Evolutionary conservation across 92 coral and sea anemone genomes (phyloP).

Genomic region (Umimayanthus kanabou): DNA sequence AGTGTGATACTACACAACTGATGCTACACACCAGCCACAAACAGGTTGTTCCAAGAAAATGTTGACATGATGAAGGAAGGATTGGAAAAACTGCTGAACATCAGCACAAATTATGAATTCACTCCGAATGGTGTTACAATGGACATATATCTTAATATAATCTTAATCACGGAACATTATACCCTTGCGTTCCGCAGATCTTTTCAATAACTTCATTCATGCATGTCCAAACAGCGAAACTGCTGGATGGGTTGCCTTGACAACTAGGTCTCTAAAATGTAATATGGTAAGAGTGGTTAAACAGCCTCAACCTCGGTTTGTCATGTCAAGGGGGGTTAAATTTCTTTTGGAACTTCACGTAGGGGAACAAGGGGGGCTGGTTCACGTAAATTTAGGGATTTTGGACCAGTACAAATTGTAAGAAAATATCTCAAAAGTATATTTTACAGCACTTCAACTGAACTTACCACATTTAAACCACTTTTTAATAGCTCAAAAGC

Average conservation of each 20-base stretch:
- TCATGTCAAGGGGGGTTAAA: no score
- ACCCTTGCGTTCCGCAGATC: neutral
- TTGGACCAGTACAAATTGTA: no score
- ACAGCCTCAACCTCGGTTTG: no score
- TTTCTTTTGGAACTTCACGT: no score
- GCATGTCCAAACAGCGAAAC: neutral
- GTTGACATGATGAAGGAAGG: neutral
- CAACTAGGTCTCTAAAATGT: neutral
- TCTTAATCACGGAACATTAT: neutral
- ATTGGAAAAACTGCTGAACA: neutral
- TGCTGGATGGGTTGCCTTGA: neutral
- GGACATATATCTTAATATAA: neutral
- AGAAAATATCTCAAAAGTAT: no score
- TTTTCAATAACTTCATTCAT: constrained; percentile 7
- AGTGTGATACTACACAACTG: no score
- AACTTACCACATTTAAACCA: no score
- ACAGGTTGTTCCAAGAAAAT: neutral
- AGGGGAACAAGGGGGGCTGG: no score
- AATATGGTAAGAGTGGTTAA: no score
- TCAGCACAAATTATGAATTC: constrained; percentile 8
- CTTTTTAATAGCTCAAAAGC: no score
- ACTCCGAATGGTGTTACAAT: neutral
- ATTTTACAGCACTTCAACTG: no score
- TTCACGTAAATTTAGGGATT: no score
- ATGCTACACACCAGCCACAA: neutral